Base-by-base conservation (phyloP, 2,888 invertebrate species). In the Phlogophora meticulosa region DNA sequence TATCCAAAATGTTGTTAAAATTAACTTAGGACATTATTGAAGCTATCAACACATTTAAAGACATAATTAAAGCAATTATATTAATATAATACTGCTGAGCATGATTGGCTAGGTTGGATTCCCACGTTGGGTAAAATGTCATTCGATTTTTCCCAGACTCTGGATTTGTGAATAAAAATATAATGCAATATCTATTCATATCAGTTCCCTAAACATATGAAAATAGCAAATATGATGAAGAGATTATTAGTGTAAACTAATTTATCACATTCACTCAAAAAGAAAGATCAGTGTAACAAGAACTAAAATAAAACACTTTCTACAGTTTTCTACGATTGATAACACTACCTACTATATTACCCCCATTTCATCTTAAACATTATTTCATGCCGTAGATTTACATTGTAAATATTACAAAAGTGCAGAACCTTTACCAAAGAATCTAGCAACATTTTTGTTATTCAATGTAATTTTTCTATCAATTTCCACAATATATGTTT, bases 391-490 rank as follows among this genome's bases (percentile, higher is more conserved):
- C 55, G n/a, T 32, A 52, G 38, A 72, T 42, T 57, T 55, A 59
- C 59, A 62, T 49, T 64, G 17, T 56, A 45, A 53, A 58, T 70
- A 58, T 61, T 70, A 58, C 52, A 52, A n/a, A 43, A 61, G 76
- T 79, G 69, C 69, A 45, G 9, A 66, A 68, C 82, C 76, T 66
- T 79, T 66, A 72, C 82, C 82, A 61, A 45, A 58, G 7, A 34
- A 24, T 22, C 46, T 76, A 69, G 80, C 76, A 79, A 65, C 52
- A 62, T 51, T 66, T 13, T 17, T 49, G 10, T 43, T 4, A 22
- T 43, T 28, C 15, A 53, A 24, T 32, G 1, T 15, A 20, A 7
- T 42, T 40, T 5, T 17, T 13, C 49, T 72, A 73, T 63, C 49
- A 57, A 60, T 28, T 9, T 22, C 40, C 7, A 60, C 51, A 15